phyloP scores from a whole-genome alignment of 2,888 invertebrate genomes.

The Pseudoips prasinana region DNA sequence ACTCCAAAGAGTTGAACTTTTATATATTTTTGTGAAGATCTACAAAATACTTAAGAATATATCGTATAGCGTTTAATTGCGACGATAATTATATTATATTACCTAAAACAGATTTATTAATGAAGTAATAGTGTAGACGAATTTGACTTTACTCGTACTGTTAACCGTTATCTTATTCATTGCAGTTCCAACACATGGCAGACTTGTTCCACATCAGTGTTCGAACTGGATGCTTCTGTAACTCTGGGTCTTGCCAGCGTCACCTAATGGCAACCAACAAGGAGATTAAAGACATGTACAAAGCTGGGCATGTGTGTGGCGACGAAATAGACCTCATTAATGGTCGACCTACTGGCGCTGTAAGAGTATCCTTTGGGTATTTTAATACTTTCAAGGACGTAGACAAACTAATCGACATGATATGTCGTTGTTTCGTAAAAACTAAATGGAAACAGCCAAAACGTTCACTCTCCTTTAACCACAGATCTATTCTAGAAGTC shows the following conservation, averaged over 20 bases:
- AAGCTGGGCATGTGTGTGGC: slow-evolving; percentile 95
- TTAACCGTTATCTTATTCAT: too few species aligned
- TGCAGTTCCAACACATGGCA: slow-evolving; percentile 93
- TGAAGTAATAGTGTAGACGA: too few species aligned
- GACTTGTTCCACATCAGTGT: slow-evolving; percentile 92
- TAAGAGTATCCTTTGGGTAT: slow-evolving; percentile 96
- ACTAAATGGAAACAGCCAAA: slow-evolving; percentile 47
- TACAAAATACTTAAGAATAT: too few species aligned
- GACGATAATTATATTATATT: too few species aligned
- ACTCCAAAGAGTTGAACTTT: too few species aligned
- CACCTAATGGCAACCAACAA: slow-evolving; percentile 86
- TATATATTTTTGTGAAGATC: too few species aligned
- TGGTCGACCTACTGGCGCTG: slow-evolving; percentile 94
- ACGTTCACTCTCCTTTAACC: slow-evolving; percentile 38
- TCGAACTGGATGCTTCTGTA: slow-evolving; percentile 98
- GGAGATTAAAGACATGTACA: slow-evolving; percentile 89
- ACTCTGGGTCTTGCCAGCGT: slow-evolving; percentile 95
- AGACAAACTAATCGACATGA: slow-evolving; percentile 86
- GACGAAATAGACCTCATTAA: slow-evolving; percentile 92
- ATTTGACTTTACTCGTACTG: too few species aligned
- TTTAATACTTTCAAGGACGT: slow-evolving; percentile 90
- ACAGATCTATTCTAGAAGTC: slow-evolving; percentile 22
- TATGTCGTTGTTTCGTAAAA: slow-evolving; percentile 87
- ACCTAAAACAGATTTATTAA: too few species aligned
- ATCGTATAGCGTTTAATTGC: too few species aligned